phyloP scores from a whole-genome alignment of 2,113 vertebrate genomes.

The Herpetotheres cachinnans region DNA sequence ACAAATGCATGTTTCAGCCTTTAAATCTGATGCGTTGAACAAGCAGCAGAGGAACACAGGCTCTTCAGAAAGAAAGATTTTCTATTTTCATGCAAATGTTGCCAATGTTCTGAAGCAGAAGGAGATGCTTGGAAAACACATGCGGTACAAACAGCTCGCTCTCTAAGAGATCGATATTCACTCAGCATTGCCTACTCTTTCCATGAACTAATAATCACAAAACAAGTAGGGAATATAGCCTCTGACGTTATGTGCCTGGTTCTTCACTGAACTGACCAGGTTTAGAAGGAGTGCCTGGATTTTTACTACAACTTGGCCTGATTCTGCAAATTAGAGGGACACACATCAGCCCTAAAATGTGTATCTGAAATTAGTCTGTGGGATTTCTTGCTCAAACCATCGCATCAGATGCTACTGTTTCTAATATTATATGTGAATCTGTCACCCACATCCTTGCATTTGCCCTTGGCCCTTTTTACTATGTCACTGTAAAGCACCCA shows the following conservation, averaged over 20 bases:
- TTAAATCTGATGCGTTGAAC: not conserved
- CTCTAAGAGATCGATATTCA: not conserved
- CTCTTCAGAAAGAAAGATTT: not conserved
- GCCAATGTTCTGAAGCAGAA: not conserved
- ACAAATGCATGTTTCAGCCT: not conserved
- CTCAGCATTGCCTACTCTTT: not conserved
- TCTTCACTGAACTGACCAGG: not conserved
- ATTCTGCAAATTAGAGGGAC: not conserved
- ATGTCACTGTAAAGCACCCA: not conserved
- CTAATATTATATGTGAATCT: not conserved
- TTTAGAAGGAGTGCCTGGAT: not conserved
- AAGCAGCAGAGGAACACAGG: not conserved
- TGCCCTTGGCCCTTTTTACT: not conserved
- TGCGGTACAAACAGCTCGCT: not conserved
- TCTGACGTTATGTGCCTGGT: not conserved
- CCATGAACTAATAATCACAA: not conserved
- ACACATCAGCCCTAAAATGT: not conserved
- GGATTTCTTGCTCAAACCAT: not conserved
- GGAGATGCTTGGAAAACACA: not conserved
- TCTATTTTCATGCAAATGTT: conserved; percentile 9
- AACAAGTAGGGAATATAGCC: not conserved
- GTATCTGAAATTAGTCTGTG: not conserved
- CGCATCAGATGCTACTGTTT: not conserved
- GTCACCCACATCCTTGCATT: not conserved
- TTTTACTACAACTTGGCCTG: not conserved